Percentiles rank a stretch among this genome's conserved stretches.
phyloP scores from a whole-genome alignment of 2,888 invertebrate species.

The Nebria brevicollis region DNA sequence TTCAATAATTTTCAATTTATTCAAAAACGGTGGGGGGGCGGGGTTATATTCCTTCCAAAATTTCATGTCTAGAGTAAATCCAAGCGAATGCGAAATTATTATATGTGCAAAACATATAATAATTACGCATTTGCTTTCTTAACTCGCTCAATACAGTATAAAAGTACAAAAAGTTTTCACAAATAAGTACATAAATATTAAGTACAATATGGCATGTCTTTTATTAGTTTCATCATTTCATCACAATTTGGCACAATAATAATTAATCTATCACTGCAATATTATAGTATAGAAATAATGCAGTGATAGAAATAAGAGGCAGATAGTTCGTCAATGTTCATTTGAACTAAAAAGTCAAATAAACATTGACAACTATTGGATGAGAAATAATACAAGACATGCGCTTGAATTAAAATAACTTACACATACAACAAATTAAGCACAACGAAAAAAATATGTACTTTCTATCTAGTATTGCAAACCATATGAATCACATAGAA shows the following conservation, averaged over 20 bases:
- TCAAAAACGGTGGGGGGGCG: conserved; percentile 27
- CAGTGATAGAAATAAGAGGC: background rate
- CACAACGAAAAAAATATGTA: conserved; percentile 31
- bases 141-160: conserved; percentile 31
- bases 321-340: background rate
- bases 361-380: conserved; percentile 28
- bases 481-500: conserved; percentile 41
- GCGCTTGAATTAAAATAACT: conserved; percentile 44
- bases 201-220: conserved; percentile 46
- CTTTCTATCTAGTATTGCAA: conserved; percentile 36
- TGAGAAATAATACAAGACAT: conserved; percentile 48
- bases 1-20: conserved; percentile 18
- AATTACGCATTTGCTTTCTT: background rate
- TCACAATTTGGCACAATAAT: conserved; percentile 37
- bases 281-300: background rate
- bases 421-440: conserved; percentile 41
- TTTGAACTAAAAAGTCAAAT: background rate
- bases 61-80: conserved; percentile 36
- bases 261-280: conserved; percentile 13
- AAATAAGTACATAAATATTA: conserved; percentile 45
- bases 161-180: conserved; percentile 44
- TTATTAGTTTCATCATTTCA: conserved; percentile 38
- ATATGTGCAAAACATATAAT: background rate
- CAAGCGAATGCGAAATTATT: background rate
- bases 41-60: conserved; percentile 19